Conservation (phyloP, 2,888 invertebrate species). For the Epinotia demarniana region DNA sequence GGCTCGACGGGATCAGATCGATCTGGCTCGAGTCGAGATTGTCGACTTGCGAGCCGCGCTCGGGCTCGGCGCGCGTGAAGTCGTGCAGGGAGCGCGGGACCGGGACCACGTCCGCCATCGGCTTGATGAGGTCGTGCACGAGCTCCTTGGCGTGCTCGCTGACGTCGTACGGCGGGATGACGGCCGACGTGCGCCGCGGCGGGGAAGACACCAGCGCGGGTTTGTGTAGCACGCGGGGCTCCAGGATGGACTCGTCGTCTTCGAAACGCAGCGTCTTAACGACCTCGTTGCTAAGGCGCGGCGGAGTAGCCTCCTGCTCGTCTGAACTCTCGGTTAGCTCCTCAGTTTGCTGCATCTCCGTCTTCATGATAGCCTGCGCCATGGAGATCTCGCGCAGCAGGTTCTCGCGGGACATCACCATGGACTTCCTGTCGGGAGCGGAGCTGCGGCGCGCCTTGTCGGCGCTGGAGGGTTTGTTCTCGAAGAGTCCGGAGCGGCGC, state of each 20-base stretch:
- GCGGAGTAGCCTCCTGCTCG: slow-evolving; percentile 5
- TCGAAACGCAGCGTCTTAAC: slow-evolving; percentile 74
- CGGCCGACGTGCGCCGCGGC: slow-evolving; percentile 45
- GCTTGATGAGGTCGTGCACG: slow-evolving; percentile 75
- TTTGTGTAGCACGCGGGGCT: slow-evolving; percentile 48
- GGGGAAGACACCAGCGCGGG: not conserved
- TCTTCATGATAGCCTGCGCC: slow-evolving; percentile 65
- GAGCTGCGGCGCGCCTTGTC: slow-evolving; percentile 55
- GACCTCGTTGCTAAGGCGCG: slow-evolving; percentile 64
- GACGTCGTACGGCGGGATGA: slow-evolving; percentile 70
- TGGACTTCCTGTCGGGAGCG: slow-evolving; percentile 60
- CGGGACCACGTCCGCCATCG: slow-evolving; percentile 62
- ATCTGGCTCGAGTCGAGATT: slow-evolving; percentile 71
- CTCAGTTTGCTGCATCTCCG: slow-evolving; percentile 47
- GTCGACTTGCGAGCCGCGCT: slow-evolving; percentile 69
- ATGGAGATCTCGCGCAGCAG: slow-evolving; percentile 68
- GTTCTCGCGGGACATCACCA: slow-evolving; percentile 65
- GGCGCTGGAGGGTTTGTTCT: slow-evolving; percentile 45
- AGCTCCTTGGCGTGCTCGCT: slow-evolving; percentile 69
- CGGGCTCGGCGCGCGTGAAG: slow-evolving; percentile 57
- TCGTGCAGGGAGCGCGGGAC: slow-evolving; percentile 56
- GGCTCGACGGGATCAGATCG: slow-evolving; percentile 57
- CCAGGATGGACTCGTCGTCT: slow-evolving; percentile 63
- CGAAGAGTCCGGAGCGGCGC: slow-evolving; percentile 44
- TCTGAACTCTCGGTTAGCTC: not conserved